Evolutionary conservation across 2,113 vertebrate genomes (phyloP).

Genomic region (Eira barbara): DNA sequence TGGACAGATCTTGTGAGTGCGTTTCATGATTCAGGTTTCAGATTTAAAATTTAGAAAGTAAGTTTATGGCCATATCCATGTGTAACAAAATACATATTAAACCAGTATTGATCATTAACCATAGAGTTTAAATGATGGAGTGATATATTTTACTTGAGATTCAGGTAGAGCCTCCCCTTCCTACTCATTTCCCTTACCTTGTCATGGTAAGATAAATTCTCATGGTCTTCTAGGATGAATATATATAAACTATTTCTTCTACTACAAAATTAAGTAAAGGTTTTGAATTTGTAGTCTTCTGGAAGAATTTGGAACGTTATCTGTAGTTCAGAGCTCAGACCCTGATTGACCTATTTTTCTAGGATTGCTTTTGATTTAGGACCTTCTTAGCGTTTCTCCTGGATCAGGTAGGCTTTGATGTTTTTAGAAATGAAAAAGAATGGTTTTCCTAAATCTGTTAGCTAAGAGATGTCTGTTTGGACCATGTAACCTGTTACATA

Average conservation of each 20-base stretch:
- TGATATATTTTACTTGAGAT: not conserved
- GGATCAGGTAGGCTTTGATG: not conserved
- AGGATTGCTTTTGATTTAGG: slow-evolving; percentile 18
- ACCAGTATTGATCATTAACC: not conserved
- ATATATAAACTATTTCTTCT: not conserved
- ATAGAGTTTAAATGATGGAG: not conserved
- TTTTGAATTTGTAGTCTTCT: not conserved
- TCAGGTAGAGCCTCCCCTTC: not conserved
- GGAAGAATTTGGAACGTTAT: not conserved
- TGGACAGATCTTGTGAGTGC: not conserved
- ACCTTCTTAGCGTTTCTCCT: not conserved
- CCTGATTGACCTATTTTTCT: not conserved
- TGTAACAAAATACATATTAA: not conserved
- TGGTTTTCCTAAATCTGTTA: not conserved
- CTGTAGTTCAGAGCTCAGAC: not conserved
- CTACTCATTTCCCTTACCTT: not conserved
- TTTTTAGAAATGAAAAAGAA: not conserved
- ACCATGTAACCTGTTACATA: not conserved
- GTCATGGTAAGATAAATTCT: not conserved
- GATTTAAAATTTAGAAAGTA: not conserved
- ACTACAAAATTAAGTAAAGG: not conserved
- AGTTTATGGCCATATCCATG: not conserved
- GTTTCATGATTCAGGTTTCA: not conserved
- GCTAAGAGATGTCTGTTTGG: not conserved
- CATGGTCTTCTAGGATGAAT: not conserved